Evolutionary conservation across 2,888 invertebrate species (phyloP).

Genomic region (Drosophila neutralis): DNA sequence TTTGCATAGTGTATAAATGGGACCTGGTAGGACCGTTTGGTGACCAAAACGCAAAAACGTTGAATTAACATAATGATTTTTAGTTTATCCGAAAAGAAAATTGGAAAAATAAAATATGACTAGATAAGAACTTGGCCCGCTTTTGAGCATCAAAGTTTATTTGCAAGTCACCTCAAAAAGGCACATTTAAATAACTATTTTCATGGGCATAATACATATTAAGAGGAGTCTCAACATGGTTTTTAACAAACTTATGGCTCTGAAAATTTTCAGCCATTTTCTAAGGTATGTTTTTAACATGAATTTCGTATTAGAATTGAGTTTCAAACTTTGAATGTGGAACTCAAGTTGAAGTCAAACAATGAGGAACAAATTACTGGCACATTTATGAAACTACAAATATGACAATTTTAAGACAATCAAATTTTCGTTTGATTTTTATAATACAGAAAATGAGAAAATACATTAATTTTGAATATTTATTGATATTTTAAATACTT

Average conservation of each 20-base stretch:
- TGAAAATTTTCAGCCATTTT: not conserved
- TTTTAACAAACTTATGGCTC: not conserved
- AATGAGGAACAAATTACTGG: not conserved
- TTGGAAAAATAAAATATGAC: not conserved
- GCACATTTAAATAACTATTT: not conserved
- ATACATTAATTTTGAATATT: not conserved
- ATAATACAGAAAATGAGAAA: not conserved
- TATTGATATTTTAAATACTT: not conserved
- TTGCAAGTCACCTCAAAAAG: not conserved
- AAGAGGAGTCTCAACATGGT: too few species aligned
- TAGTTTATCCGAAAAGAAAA: not conserved
- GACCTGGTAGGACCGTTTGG: not conserved
- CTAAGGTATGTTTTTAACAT: not conserved
- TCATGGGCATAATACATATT: not conserved
- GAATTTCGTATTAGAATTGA: not conserved
- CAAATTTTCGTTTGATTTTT: not conserved
- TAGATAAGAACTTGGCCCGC: not conserved
- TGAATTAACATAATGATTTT: conserved; percentile 8
- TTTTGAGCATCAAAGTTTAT: not conserved
- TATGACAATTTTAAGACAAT: not conserved
- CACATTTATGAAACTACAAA: not conserved
- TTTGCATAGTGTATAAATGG: conserved; percentile 1
- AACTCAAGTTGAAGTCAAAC: not conserved
- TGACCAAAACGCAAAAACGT: not conserved
- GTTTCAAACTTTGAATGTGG: too few species aligned